phyloP scores from a whole-genome alignment of 2,113 vertebrate species.

The Leucosticte australis region DNA sequence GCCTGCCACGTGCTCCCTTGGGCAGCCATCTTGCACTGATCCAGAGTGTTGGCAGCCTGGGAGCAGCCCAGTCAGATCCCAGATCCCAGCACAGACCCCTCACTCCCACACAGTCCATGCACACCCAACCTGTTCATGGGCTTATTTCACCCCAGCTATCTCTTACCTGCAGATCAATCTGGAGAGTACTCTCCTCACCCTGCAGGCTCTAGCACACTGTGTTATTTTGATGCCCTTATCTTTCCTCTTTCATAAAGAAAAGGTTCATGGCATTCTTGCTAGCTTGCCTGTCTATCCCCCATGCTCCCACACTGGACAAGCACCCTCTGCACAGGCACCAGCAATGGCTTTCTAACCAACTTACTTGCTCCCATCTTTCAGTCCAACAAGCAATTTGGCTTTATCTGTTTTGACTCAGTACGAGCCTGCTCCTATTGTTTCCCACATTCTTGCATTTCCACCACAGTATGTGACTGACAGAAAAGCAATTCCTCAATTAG shows the following conservation, averaged over 20 bases:
- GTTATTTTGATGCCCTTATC: neutral
- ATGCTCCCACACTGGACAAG: neutral
- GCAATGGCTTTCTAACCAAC: neutral
- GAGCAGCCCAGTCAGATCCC: neutral
- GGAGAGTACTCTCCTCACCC: neutral
- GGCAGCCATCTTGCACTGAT: slow-evolving; percentile 9
- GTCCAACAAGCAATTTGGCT: slow-evolving; percentile 26
- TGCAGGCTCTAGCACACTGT: neutral
- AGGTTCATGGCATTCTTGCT: neutral
- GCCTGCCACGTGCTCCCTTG: neutral
- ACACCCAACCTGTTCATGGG: neutral
- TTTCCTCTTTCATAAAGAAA: neutral
- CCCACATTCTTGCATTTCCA: slow-evolving; percentile 52
- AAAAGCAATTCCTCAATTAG: slow-evolving; percentile 31
- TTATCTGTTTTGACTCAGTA: slow-evolving; percentile 41
- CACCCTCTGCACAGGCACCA: neutral
- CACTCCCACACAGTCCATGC: fast-evolving
- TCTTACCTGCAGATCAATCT: neutral
- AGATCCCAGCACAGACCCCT: neutral
- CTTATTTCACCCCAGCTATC: neutral
- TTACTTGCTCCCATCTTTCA: neutral
- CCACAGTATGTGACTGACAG: slow-evolving; percentile 7
- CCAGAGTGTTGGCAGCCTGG: neutral
- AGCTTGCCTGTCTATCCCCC: neutral
- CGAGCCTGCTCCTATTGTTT: slow-evolving; percentile 30